phyloP scores from a whole-genome alignment of 2,113 vertebrate genomes.

The Tor tambroides region DNA sequence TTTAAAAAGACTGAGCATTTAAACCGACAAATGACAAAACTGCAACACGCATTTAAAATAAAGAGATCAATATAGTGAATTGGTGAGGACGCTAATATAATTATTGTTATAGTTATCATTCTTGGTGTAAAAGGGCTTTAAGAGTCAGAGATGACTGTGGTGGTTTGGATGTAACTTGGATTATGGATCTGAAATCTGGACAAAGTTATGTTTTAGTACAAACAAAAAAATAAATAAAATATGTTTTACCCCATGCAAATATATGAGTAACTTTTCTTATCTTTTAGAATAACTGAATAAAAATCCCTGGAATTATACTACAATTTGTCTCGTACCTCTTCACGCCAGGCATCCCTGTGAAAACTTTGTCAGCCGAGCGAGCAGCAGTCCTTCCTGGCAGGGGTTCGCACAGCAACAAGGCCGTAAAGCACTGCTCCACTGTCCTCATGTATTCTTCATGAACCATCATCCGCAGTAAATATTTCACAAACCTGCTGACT shows the following conservation, averaged over 20 bases:
- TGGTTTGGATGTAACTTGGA: neutral
- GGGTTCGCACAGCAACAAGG: slow-evolving; percentile 32
- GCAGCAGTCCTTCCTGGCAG: slow-evolving; percentile 58
- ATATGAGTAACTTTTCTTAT: neutral
- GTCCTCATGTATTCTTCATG: slow-evolving; percentile 43
- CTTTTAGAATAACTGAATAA: neutral
- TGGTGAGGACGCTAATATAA: no score
- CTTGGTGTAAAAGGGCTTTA: neutral
- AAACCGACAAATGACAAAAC: no score
- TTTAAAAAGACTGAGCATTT: no score
- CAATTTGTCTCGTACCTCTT: slow-evolving; percentile 33
- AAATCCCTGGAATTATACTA: neutral
- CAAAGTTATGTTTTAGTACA: neutral
- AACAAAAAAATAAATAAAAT: neutral
- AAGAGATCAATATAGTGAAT: no score
- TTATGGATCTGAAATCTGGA: neutral
- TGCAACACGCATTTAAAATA: no score
- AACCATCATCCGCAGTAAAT: slow-evolving; percentile 52
- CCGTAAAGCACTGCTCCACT: slow-evolving; percentile 28
- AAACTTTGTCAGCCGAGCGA: slow-evolving; percentile 56
- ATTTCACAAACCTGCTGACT: slow-evolving; percentile 56
- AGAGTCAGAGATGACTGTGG: neutral
- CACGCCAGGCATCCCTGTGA: slow-evolving; percentile 49
- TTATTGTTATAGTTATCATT: no score
- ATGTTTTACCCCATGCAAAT: neutral